These are phyloP conservation scores for Brachionus rotundiformis DNA, from an alignment of 1,140 invertebrate genomes.

Conservation along the genomic window DNA sequence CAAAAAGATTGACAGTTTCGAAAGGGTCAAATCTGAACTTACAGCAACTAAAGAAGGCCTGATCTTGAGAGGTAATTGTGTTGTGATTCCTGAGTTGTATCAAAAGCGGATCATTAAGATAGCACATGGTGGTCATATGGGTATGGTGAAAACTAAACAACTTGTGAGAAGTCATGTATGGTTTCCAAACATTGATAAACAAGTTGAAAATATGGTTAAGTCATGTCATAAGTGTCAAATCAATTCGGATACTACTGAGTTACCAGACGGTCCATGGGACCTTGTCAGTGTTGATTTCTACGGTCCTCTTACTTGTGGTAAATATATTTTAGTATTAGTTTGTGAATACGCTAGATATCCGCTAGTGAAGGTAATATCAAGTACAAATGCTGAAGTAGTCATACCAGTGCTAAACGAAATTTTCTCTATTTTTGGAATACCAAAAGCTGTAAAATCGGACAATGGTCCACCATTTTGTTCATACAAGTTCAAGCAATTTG, in stretches of 20 bases:
- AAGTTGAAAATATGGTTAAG: slow-evolving; percentile 52
- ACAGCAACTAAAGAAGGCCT: slow-evolving; percentile 5
- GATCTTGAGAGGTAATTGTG: slow-evolving; percentile 51
- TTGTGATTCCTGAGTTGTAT: slow-evolving; percentile 53
- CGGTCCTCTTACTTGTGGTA: slow-evolving; percentile 55
- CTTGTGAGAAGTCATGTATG: slow-evolving; percentile 54
- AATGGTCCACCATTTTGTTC: too few relatives aligned
- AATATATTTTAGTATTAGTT: slow-evolving; percentile 55
- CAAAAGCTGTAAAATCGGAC: too few relatives aligned
- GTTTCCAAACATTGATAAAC: slow-evolving; percentile 53
- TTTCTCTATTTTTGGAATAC: too few relatives aligned
- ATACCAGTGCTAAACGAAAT: too few relatives aligned
- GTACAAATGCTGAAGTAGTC: too few relatives aligned
- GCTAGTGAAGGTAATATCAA: too few relatives aligned
- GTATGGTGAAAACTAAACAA: slow-evolving; percentile 40
- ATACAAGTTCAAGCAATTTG: too few relatives aligned
- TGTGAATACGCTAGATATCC: slow-evolving; percentile 56
- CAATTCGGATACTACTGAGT: slow-evolving; percentile 53
- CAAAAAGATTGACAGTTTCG: slow-evolving; percentile 50
- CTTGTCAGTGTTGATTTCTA: slow-evolving; percentile 56
- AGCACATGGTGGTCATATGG: slow-evolving; percentile 50
- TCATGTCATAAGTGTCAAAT: slow-evolving; percentile 54
- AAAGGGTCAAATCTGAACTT: slow-evolving; percentile 53
- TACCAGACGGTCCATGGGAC: slow-evolving; percentile 54
- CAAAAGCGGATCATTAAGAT: slow-evolving; percentile 52